Evolutionary conservation across 1,140 invertebrate species (phyloP).

Genomic region (Cotesia vestalis): DNA sequence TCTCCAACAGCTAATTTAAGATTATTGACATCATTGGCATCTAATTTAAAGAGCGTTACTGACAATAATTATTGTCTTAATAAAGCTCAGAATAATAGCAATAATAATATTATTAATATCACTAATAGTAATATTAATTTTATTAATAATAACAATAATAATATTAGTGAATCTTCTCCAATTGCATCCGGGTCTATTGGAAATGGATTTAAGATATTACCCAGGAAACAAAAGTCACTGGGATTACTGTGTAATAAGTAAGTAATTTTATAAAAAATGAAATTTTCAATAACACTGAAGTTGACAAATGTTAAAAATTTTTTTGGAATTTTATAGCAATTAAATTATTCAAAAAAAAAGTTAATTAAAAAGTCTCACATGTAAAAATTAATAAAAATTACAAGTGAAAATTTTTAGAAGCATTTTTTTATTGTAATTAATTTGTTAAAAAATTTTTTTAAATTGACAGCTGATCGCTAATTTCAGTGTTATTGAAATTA

Average conservation of each 20-base stretch:
- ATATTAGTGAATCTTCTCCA: conserved; percentile 1
- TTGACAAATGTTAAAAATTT: no score
- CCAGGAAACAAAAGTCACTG: conserved; percentile 69
- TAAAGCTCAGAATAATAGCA: neutral
- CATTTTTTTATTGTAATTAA: no score
- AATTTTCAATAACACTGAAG: no score
- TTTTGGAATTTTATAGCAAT: no score
- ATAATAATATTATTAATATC: neutral
- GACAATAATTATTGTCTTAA: conserved; percentile 30
- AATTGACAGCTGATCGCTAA: no score
- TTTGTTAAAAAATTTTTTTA: no score
- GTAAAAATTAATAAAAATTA: no score
- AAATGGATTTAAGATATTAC: conserved; percentile 42
- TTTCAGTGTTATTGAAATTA: no score
- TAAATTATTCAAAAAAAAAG: no score
- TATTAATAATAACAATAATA: no score
- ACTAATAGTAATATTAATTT: neutral
- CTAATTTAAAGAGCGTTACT: conserved; percentile 60
- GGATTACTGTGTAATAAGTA: conserved; percentile 71
- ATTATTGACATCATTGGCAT: conserved; percentile 68
- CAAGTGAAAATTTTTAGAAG: no score
- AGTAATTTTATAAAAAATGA: conserved; percentile 26
- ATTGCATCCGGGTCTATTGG: conserved; percentile 29
- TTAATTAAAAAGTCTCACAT: no score
- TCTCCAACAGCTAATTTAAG: conserved; percentile 70